A percentile compares a stretch with the other conserved stretches of the same genome.
phyloP scores from a whole-genome alignment of 2,113 vertebrate species.

The Poeciliopsis prolifica region DNA sequence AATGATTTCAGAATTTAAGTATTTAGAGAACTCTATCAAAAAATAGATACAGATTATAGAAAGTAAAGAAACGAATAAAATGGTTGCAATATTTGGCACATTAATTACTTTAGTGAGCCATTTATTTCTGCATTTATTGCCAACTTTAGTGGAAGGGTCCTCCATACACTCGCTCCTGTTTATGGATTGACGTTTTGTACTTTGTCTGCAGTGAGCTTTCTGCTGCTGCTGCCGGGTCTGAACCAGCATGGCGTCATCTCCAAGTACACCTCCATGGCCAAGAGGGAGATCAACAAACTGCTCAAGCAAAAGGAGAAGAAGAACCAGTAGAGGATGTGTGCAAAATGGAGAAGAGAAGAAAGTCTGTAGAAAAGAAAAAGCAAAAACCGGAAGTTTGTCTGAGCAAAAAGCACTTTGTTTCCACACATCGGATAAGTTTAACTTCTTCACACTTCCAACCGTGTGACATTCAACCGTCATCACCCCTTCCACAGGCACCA shows the following conservation, averaged over 20 bases:
- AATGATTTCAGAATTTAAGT: no score
- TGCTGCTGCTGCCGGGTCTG: conserved; percentile 92
- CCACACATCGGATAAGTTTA: conserved; percentile 18
- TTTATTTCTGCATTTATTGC: no score
- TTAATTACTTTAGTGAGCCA: no score
- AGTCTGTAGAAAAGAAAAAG: conserved; percentile 9
- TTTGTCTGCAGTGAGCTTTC: conserved; percentile 84
- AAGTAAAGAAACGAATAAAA: no score
- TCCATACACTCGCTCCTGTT: no score
- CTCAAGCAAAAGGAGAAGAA: conserved; percentile 99
- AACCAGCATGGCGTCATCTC: conserved; percentile 94
- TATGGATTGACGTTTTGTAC: background rate
- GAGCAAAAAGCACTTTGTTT: conserved; percentile 31
- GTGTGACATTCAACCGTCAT: conserved; percentile 14
- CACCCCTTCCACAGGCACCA: conserved; percentile 4
- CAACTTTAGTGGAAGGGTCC: no score
- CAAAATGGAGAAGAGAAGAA: conserved; percentile 9
- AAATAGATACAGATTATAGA: no score
- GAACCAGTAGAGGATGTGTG: conserved; percentile 84
- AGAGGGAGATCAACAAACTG: conserved; percentile 96
- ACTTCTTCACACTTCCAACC: conserved; percentile 22
- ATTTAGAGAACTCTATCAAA: no score
- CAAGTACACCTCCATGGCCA: conserved; percentile 93
- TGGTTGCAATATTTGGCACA: no score
- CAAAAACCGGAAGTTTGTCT: background rate